These are phyloP conservation scores for Chrysomela aeneicollis DNA, from an alignment of 2,888 invertebrate genomes.

Conservation along the genomic window DNA sequence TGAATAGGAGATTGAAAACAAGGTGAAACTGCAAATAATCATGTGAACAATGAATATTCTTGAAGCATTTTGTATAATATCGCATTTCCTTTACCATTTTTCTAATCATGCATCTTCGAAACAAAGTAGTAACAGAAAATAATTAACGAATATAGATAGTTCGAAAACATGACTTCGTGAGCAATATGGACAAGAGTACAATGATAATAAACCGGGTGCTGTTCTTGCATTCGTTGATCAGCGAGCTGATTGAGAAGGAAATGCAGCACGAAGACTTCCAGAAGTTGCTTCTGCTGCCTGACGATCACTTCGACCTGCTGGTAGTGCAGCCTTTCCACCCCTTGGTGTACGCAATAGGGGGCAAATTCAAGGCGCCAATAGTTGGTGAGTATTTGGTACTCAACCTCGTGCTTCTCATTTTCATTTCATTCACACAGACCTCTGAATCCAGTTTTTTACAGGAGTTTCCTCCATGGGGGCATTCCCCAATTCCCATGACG, in stretches of 20 bases:
- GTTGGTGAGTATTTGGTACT: slow-evolving; percentile 55
- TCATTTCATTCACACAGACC: no score
- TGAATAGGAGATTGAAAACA: no score
- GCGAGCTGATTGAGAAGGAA: neutral
- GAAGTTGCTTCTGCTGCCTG: neutral
- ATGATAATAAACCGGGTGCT: neutral
- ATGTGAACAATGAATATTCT: no score
- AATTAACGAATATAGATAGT: slow-evolving; percentile 32
- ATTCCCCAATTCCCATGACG: slow-evolving; percentile 34
- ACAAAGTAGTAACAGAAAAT: no score
- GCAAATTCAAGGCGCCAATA: slow-evolving; percentile 38
- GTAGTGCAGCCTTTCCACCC: slow-evolving; percentile 13
- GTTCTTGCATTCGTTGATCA: neutral
- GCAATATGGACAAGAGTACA: neutral
- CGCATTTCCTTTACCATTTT: no score
- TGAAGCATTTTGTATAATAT: no score
- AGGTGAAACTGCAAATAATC: no score
- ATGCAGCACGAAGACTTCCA: slow-evolving; percentile 6
- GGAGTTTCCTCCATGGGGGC: slow-evolving; percentile 48
- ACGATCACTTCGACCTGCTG: slow-evolving; percentile 9
- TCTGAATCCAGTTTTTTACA: slow-evolving; percentile 23
- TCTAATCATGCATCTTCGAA: no score
- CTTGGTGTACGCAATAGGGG: neutral
- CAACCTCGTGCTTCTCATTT: no score
- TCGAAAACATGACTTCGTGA: slow-evolving; percentile 16